These are phyloP conservation scores for Kryptolebias ocellatus DNA, from an alignment of 2,797 vertebrate genomes.

Conservation along the genomic window DNA sequence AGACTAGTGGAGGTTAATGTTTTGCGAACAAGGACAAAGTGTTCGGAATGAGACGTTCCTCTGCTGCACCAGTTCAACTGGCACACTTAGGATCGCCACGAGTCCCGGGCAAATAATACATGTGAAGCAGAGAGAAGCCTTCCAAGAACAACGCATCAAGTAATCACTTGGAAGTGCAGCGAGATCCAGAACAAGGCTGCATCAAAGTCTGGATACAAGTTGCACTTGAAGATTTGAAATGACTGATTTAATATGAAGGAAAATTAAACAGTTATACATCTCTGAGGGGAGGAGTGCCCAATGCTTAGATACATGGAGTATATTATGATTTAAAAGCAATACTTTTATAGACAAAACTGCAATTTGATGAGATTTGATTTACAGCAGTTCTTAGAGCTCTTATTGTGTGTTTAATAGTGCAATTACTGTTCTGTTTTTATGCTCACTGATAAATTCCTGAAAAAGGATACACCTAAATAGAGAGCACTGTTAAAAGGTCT, in stretches of 20 bases:
- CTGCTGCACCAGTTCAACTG: not conserved
- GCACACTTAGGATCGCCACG: not conserved
- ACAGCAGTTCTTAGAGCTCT: too few species aligned
- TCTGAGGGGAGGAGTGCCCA: not conserved
- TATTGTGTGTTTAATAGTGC: too few species aligned
- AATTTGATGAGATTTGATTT: too few species aligned
- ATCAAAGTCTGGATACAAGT: not conserved
- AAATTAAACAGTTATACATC: not conserved
- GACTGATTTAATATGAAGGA: not conserved
- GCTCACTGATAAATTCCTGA: too few species aligned
- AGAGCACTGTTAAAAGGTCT: too few species aligned
- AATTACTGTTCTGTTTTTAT: too few species aligned
- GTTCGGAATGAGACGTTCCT: slow-evolving; percentile 44
- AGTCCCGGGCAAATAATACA: slow-evolving; percentile 22
- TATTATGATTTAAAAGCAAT: too few species aligned
- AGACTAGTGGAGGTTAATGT: slow-evolving; percentile 64
- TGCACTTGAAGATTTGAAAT: not conserved
- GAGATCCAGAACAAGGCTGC: not conserved
- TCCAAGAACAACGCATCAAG: slow-evolving; percentile 13
- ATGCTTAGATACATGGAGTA: too few species aligned
- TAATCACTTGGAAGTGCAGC: not conserved
- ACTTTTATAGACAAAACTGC: too few species aligned
- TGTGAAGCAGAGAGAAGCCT: not conserved
- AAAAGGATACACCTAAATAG: too few species aligned
- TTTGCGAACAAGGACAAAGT: slow-evolving; percentile 46